phyloP scores from a whole-genome alignment of 92 coral and sea anemone genomes.

The Siderastrea siderea region DNA sequence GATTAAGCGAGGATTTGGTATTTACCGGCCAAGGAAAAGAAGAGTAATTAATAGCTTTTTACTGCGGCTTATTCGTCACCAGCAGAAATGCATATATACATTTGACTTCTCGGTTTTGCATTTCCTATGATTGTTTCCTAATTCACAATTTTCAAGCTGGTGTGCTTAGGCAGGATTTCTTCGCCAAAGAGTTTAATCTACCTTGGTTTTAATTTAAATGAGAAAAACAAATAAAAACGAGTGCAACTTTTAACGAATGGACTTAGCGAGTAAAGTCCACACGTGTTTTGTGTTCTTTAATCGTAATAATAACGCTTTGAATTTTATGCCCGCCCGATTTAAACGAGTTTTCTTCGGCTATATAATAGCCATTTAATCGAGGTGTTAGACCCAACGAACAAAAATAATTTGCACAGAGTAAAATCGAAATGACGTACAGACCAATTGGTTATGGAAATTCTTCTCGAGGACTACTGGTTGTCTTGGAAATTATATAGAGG shows the following conservation, averaged over 20 bases:
- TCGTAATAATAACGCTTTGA: background rate
- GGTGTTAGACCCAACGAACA: background rate
- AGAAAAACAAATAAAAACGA: conserved; percentile 12
- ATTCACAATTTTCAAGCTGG: background rate
- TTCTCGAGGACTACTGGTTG: conserved; percentile 22
- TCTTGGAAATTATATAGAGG: conserved; percentile 25
- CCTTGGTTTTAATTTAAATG: background rate
- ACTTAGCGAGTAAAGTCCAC: background rate
- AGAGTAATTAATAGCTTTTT: background rate
- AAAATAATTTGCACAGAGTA: conserved; percentile 19
- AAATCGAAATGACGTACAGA: conserved; percentile 18
- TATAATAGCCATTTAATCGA: conserved; percentile 14
- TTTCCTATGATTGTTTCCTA: background rate
- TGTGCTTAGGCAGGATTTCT: background rate
- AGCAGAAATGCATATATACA: too few species aligned
- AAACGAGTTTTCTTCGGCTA: background rate
- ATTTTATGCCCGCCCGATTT: background rate
- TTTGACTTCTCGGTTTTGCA: background rate
- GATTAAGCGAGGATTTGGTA: background rate
- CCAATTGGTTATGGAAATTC: conserved; percentile 17
- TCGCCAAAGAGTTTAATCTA: background rate
- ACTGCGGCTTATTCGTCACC: background rate
- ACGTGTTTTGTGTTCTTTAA: background rate
- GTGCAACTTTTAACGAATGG: background rate
- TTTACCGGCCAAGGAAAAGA: background rate